Evolutionary conservation across 2,888 invertebrate genomes (phyloP).

Genomic region (Argyra leucocephala): DNA sequence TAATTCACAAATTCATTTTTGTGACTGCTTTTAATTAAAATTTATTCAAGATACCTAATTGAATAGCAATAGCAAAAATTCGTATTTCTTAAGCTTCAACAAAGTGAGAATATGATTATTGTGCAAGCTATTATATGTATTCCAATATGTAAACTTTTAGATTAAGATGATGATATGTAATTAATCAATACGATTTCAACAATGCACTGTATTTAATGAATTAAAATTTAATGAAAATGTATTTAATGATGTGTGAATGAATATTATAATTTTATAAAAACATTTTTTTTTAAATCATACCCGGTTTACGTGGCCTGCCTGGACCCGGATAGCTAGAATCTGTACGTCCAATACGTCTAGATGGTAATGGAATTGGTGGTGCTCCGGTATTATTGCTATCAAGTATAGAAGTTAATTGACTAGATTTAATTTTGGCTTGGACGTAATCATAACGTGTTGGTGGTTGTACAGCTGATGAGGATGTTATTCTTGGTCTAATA

Average conservation of each 20-base stretch:
- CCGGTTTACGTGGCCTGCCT: conserved; percentile 47
- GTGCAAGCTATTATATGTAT: no score
- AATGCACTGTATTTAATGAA: no score
- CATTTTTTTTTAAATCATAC: conserved; percentile 32
- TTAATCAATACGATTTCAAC: no score
- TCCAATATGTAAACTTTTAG: no score
- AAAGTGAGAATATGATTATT: no score
- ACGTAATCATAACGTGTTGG: conserved; percentile 37
- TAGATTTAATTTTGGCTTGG: conserved; percentile 21
- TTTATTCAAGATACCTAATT: no score
- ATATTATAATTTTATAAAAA: not conserved
- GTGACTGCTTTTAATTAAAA: no score
- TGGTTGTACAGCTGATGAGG: conserved; percentile 22
- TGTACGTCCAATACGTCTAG: conserved; percentile 45
- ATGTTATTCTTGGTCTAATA: conserved; percentile 43
- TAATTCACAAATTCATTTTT: no score
- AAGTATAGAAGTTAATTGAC: conserved; percentile 22
- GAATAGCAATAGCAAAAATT: no score
- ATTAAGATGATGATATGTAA: no score
- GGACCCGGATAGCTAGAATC: conserved; percentile 46
- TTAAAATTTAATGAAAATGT: not conserved
- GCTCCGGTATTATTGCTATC: conserved; percentile 36
- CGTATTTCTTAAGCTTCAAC: no score
- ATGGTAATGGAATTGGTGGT: conserved; percentile 55
- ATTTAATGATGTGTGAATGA: not conserved